These are phyloP conservation scores for Leptosomus discolor DNA, from an alignment of 2,113 vertebrate species.

Conservation along the genomic window DNA sequence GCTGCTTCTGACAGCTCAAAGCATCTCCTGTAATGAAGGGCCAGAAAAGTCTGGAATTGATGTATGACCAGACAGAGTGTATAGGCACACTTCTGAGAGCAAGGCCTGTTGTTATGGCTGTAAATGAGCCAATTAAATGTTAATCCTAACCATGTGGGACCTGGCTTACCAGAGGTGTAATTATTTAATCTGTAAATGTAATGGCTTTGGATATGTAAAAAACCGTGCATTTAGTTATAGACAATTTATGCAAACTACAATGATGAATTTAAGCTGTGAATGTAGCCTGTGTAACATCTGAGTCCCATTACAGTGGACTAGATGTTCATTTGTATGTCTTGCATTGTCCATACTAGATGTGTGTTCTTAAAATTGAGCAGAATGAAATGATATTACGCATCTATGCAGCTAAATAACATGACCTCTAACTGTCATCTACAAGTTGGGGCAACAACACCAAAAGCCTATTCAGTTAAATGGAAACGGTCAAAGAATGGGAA, in stretches of 20 bases:
- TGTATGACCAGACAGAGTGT: not conserved
- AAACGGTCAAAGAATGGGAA: not conserved
- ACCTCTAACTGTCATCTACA: not conserved
- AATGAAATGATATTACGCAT: not conserved
- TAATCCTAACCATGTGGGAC: not conserved
- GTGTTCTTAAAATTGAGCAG: not conserved
- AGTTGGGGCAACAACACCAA: not conserved
- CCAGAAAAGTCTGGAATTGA: not conserved
- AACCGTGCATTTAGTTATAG: not conserved
- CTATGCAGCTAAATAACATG: not conserved
- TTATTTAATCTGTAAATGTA: not conserved
- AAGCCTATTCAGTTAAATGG: not conserved
- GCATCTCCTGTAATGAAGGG: not conserved
- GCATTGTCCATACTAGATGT: accelerated
- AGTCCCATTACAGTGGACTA: not conserved
- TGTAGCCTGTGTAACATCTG: not conserved
- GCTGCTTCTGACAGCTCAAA: not conserved
- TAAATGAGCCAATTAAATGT: not conserved
- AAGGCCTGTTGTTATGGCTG: not conserved
- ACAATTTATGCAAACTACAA: not conserved
- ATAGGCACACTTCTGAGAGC: not conserved
- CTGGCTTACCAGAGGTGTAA: not conserved
- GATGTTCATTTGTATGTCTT: not conserved
- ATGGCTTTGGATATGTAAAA: not conserved
- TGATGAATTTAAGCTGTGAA: not conserved